These are phyloP conservation scores for Glyptemys insculpta DNA, from an alignment of 2,797 vertebrate species.

Conservation along the genomic window DNA sequence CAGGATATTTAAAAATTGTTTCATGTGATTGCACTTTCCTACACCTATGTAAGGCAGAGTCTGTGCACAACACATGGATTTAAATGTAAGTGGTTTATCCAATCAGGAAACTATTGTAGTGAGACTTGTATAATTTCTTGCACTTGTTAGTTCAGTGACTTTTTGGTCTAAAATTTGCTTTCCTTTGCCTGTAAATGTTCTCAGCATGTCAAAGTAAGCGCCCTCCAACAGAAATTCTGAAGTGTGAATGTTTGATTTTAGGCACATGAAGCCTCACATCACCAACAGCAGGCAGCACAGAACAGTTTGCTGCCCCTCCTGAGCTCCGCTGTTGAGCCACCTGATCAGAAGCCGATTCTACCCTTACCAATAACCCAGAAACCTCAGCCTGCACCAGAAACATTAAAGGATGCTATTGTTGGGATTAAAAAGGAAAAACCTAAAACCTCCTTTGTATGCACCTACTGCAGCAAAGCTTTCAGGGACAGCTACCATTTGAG, in stretches of 20 bases:
- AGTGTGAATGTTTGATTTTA: conserved; percentile 86
- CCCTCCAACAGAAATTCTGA: conserved; percentile 64
- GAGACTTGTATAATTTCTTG: conserved; percentile 10
- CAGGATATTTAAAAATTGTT: conserved; percentile 56
- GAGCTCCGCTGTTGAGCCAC: conserved; percentile 93
- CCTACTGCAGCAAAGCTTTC: conserved; percentile 98
- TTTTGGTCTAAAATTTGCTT: conserved; percentile 49
- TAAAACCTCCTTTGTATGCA: conserved; percentile 97
- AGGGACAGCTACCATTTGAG: conserved; percentile 98
- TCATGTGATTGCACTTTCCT: conserved; percentile 15
- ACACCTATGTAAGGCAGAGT: neutral
- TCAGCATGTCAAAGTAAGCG: conserved; percentile 17
- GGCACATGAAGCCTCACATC: conserved; percentile 96
- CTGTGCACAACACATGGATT: neutral
- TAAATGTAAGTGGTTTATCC: neutral
- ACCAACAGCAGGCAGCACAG: conserved; percentile 96
- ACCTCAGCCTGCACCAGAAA: conserved; percentile 92
- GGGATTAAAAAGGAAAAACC: conserved; percentile 96
- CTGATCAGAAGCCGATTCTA: conserved; percentile 96
- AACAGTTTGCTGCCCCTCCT: conserved; percentile 96
- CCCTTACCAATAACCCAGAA: conserved; percentile 95
- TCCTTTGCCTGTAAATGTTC: conserved; percentile 40
- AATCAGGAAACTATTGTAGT: neutral
- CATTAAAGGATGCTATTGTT: conserved; percentile 93
- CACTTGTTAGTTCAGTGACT: conserved; percentile 22